Evolutionary conservation across 2,113 vertebrate genomes (phyloP).

Genomic region (Sinosuthora webbiana): DNA sequence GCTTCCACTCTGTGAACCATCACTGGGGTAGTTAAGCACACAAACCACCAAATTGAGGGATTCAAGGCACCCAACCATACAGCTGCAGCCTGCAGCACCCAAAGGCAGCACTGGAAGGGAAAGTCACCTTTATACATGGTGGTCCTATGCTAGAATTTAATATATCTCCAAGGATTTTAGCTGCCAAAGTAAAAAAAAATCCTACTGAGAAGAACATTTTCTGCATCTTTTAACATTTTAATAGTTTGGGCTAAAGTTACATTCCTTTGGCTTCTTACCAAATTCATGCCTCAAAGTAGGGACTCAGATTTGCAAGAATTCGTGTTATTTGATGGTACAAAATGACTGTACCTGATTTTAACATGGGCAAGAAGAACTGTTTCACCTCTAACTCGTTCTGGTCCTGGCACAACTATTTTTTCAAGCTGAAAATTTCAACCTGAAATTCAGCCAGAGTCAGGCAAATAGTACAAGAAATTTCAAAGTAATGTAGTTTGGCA

Average conservation of each 20-base stretch:
- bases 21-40: not conserved
- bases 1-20: not conserved
- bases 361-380: not conserved
- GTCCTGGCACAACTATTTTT: not conserved
- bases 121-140: not conserved
- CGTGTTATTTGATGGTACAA: not conserved
- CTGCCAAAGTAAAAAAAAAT: not conserved
- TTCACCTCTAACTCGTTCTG: not conserved
- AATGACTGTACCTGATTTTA: fast-evolving
- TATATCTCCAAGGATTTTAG: not conserved
- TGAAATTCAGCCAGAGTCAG: not conserved
- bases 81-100: not conserved
- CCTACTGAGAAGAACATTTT: not conserved
- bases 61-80: no score
- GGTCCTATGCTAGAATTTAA: not conserved
- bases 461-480: not conserved
- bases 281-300: not conserved
- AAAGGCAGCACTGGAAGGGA: not conserved
- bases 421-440: not conserved
- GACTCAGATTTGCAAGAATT: not conserved
- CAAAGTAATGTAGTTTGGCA: not conserved
- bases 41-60: not conserved
- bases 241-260: not conserved
- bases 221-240: not conserved
- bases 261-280: not conserved